phyloP scores from a whole-genome alignment of 2,113 vertebrate genomes.

The Nycticorax nycticorax region DNA sequence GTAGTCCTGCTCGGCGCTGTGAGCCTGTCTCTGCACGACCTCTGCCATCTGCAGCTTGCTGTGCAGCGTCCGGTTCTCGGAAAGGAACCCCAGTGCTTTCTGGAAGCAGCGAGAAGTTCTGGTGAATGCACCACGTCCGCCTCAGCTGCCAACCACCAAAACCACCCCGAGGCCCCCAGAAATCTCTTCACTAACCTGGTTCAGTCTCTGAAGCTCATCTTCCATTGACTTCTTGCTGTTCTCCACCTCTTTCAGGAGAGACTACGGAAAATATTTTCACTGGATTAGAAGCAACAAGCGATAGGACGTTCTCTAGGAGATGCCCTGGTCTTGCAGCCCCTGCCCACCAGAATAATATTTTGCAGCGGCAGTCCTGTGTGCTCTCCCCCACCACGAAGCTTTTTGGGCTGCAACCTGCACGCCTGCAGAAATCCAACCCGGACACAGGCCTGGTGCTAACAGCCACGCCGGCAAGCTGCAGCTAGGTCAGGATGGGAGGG shows the following conservation, averaged over 20 bases:
- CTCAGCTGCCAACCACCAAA: not conserved
- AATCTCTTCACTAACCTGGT: slow-evolving; percentile 75
- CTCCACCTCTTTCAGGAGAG: slow-evolving; percentile 83
- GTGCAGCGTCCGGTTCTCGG: slow-evolving; percentile 82
- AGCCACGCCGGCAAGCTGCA: not conserved
- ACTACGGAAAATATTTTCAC: slow-evolving; percentile 60
- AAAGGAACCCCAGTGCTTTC: slow-evolving; percentile 81
- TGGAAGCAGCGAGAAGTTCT: slow-evolving; percentile 28
- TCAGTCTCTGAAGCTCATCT: slow-evolving; percentile 84
- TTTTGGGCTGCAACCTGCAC: not conserved
- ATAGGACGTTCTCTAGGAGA: not conserved
- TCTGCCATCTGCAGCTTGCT: slow-evolving; percentile 80
- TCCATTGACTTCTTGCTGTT: slow-evolving; percentile 83
- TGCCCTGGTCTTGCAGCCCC: not conserved
- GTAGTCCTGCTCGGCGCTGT: slow-evolving; percentile 87
- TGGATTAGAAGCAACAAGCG: not conserved
- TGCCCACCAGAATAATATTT: not conserved
- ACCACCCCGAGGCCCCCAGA: not conserved
- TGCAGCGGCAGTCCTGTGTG: not conserved
- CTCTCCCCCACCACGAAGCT: not conserved
- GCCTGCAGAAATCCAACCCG: not conserved
- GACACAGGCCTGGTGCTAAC: rapidly evolving
- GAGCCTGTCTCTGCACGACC: slow-evolving; percentile 71
- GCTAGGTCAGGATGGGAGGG: not conserved
- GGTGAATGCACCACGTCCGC: not conserved